Evolutionary conservation across 2,797 vertebrate genomes (phyloP).

Genomic region (Lophotriccus pileatus): DNA sequence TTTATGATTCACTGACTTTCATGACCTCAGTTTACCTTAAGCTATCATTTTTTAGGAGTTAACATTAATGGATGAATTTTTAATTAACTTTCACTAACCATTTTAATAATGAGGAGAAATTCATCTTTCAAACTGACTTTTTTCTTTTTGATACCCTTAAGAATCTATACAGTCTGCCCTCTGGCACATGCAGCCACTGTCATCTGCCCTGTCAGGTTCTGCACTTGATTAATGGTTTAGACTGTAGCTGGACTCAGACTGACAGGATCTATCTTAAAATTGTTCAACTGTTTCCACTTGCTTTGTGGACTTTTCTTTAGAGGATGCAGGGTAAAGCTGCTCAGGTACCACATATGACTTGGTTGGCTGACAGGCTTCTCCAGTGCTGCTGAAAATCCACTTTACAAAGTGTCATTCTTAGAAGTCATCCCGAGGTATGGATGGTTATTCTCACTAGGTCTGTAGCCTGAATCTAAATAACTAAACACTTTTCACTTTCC

Average conservation of each 20-base stretch:
- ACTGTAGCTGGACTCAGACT: not conserved
- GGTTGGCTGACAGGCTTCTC: not conserved
- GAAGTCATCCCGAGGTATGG: not conserved
- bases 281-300: not conserved
- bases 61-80: not conserved
- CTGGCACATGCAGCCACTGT: accelerated
- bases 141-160: not conserved
- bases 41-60: not conserved
- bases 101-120: not conserved
- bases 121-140: not conserved
- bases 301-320: not conserved
- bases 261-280: not conserved
- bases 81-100: not conserved
- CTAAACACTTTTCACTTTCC: not conserved
- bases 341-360: not conserved
- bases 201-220: not conserved
- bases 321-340: not conserved
- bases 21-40: not conserved
- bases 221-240: not conserved
- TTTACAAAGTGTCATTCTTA: not conserved
- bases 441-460: not conserved
- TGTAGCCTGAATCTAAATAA: not conserved
- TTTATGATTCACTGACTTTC: not conserved
- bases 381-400: not conserved
- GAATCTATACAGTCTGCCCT: not conserved